phyloP scores from a whole-genome alignment of 2,797 vertebrate species.

The Sphenodon punctatus region DNA sequence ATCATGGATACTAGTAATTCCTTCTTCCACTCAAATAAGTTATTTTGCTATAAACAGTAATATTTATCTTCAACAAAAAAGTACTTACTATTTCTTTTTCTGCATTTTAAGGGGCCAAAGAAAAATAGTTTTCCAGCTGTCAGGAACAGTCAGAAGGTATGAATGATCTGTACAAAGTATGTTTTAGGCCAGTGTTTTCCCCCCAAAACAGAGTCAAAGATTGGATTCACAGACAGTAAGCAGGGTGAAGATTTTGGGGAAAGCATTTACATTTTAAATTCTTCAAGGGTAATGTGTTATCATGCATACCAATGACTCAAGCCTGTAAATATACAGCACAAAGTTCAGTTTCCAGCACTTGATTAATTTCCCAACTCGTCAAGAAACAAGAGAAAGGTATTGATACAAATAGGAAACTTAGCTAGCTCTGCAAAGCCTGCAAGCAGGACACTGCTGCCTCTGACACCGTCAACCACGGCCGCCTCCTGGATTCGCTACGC shows the following conservation, averaged over 20 bases:
- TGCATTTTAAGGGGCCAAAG: fast-evolving
- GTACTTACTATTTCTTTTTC: not conserved
- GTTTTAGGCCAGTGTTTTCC: not conserved
- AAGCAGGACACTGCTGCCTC: too few species aligned
- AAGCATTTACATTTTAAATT: not conserved
- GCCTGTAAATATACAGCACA: fast-evolving
- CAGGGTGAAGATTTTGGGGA: not conserved
- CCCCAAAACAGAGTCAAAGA: too few species aligned
- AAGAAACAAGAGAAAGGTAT: too few species aligned
- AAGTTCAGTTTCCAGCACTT: not conserved
- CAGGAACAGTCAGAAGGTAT: too few species aligned
- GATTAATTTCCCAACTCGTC: not conserved
- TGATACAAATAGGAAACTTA: too few species aligned
- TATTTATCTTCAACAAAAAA: not conserved
- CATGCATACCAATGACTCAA: not conserved
- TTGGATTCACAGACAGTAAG: not conserved
- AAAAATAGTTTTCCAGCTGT: too few species aligned
- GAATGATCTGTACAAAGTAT: not conserved
- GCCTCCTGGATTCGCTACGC: too few species aligned
- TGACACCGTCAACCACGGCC: too few species aligned
- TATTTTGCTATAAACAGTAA: not conserved
- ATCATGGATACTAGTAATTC: not conserved
- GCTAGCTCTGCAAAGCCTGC: too few species aligned
- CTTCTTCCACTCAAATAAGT: not conserved
- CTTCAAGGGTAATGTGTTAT: not conserved